Conservation (phyloP, 2,888 invertebrate species). For the Parapristionchus giblindavisi region DNA sequence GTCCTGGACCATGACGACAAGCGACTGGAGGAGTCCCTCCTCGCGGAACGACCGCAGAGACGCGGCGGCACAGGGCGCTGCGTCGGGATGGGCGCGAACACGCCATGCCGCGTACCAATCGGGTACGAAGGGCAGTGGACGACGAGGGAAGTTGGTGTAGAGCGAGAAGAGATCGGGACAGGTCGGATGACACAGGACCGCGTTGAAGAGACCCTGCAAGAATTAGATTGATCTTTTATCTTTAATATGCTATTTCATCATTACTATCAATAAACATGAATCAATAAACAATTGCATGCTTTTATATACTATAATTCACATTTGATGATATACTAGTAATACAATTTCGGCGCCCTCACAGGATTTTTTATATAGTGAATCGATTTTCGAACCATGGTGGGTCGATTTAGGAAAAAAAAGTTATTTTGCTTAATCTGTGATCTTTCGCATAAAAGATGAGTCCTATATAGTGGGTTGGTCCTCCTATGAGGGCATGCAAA, state of each 20-base stretch:
- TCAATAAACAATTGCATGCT: too few species aligned
- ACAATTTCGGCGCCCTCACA: too few species aligned
- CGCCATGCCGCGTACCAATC: constrained; percentile 27
- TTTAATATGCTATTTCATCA: background rate
- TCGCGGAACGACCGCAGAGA: constrained; percentile 2
- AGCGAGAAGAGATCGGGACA: constrained; percentile 34
- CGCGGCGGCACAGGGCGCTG: background rate
- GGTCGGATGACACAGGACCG: background rate
- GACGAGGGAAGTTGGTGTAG: constrained; percentile 36
- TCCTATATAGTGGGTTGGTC: too few species aligned
- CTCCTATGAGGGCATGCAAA: too few species aligned
- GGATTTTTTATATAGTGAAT: too few species aligned
- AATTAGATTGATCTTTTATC: background rate
- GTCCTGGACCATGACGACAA: constrained; percentile 38
- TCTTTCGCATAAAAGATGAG: too few species aligned
- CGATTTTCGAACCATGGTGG: too few species aligned
- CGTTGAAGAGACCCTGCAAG: constrained; percentile 33
- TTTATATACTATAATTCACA: too few species aligned
- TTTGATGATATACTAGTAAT: too few species aligned
- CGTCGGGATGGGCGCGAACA: background rate
- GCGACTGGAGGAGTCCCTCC: constrained; percentile 23
- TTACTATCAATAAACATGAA: too few species aligned
- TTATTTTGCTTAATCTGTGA: too few species aligned
- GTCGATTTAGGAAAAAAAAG: too few species aligned
- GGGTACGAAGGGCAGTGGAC: constrained; percentile 22